phyloP scores from a whole-genome alignment of 1,140 invertebrate species.

The Calephelis virginiensis region DNA sequence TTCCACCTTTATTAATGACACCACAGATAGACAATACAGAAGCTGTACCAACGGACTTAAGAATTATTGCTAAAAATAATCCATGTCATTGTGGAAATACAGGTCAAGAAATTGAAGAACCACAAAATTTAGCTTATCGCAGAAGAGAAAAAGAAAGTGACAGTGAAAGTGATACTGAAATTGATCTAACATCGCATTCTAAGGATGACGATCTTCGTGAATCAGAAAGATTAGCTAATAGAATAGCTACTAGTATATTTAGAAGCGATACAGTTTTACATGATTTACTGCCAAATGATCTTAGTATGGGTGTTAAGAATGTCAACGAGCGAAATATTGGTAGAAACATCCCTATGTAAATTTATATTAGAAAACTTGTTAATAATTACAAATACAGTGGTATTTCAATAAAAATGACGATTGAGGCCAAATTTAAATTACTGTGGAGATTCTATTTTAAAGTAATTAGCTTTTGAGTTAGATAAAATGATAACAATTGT shows the following conservation, averaged over 20 bases:
- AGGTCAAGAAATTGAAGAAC: slow-evolving; percentile 50
- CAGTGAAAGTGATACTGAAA: slow-evolving; percentile 74
- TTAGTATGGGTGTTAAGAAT: slow-evolving; percentile 64
- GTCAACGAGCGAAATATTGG: slow-evolving; percentile 43
- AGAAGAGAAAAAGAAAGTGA: slow-evolving; percentile 57
- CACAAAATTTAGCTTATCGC: slow-evolving; percentile 59
- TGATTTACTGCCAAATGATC: slow-evolving; percentile 73
- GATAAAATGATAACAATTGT: no score
- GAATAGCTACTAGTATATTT: slow-evolving; percentile 69
- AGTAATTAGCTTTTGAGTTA: no score
- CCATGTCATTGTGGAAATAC: slow-evolving; percentile 52
- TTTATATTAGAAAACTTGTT: slow-evolving; percentile 20
- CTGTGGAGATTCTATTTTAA: no score
- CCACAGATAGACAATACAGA: slow-evolving; percentile 49
- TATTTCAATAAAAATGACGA: no score
- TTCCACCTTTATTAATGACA: slow-evolving; percentile 57
- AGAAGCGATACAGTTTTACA: slow-evolving; percentile 67
- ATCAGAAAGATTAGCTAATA: slow-evolving; percentile 63
- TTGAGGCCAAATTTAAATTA: no score
- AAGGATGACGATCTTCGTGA: slow-evolving; percentile 73
- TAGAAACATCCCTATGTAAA: slow-evolving; percentile 54
- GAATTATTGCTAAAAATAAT: slow-evolving; percentile 51
- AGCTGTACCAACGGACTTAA: slow-evolving; percentile 65
- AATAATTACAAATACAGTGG: background rate
- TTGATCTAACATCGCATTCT: slow-evolving; percentile 74